Evolutionary conservation across 92 coral and sea anemone species (phyloP).

Genomic region (Nematostella vectensis): DNA sequence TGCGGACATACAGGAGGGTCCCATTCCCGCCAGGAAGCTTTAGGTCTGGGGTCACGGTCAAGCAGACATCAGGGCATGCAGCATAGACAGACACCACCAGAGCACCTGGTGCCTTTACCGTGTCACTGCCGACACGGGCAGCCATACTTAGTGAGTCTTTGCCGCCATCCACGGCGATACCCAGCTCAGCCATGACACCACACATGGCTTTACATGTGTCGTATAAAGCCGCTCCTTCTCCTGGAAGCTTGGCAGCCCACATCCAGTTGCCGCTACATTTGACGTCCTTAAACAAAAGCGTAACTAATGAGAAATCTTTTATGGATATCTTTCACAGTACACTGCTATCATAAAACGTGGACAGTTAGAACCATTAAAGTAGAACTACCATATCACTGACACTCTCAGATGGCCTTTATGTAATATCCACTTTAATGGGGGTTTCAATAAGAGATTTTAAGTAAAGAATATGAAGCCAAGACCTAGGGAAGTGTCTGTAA

Average conservation of each 20-base stretch:
- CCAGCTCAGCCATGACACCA: constrained; percentile 74
- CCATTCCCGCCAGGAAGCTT: constrained; percentile 50
- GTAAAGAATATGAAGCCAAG: too few relatives aligned
- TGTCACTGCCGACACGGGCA: constrained; percentile 75
- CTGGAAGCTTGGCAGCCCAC: constrained; percentile 98
- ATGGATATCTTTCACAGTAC: too few relatives aligned
- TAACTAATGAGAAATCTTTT: not conserved
- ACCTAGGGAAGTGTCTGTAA: too few relatives aligned
- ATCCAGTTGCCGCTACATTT: constrained; percentile 99
- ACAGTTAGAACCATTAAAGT: too few relatives aligned
- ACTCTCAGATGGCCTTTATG: too few relatives aligned
- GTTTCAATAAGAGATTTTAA: too few relatives aligned
- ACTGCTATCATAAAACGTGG: too few relatives aligned
- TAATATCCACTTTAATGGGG: too few relatives aligned
- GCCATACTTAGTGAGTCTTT: constrained; percentile 99
- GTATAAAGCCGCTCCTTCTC: constrained; percentile 87
- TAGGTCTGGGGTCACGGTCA: constrained; percentile 88
- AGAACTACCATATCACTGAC: too few relatives aligned
- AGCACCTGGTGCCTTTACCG: constrained; percentile 91
- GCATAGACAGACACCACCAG: constrained; percentile 93
- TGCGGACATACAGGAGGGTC: constrained; percentile 19
- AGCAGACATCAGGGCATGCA: constrained; percentile 81
- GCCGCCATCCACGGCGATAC: constrained; percentile 95
- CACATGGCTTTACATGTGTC: constrained; percentile 94
- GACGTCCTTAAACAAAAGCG: constrained; percentile 58